phyloP scores from a whole-genome alignment of 2,113 vertebrate genomes.

The human (Homo sapiens) region DNA sequence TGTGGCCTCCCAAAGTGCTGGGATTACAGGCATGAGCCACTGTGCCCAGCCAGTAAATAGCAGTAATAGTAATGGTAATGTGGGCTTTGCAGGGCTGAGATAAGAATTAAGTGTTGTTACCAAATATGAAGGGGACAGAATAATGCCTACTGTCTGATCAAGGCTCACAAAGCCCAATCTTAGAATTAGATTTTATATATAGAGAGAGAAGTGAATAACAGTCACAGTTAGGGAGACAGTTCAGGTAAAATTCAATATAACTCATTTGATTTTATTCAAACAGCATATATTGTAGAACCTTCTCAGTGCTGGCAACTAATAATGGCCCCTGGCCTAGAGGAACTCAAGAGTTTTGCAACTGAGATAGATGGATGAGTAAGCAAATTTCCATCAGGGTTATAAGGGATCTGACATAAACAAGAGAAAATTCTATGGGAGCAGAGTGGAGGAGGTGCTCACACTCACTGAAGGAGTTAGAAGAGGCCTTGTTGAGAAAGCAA shows the following conservation, averaged over 20 bases:
- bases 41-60: background rate
- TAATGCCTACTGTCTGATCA: background rate
- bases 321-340: constrained; percentile 11
- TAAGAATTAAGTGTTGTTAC: background rate
- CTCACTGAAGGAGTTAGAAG: background rate
- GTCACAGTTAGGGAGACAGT: background rate
- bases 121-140: background rate
- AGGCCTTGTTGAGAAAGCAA: constrained; percentile 2
- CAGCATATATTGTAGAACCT: background rate
- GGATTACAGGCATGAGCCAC: too few relatives aligned
- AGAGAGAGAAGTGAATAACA: background rate
- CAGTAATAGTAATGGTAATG: background rate
- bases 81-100: background rate
- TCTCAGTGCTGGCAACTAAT: background rate
- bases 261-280: background rate
- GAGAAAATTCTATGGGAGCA: background rate
- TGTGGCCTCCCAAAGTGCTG: too few relatives aligned
- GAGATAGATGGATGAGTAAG: constrained; percentile 36
- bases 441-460: background rate
- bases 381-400: constrained; percentile 1
- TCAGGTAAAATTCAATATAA: background rate
- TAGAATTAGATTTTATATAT: background rate
- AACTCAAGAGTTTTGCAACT: constrained; percentile 37
- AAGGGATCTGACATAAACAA: background rate
- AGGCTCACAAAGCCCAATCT: background rate